Evolutionary conservation across 2,888 invertebrate genomes (phyloP), one percentile per base, ranked within the genome.

Genomic region (Drosophila macrothrix): DNA sequence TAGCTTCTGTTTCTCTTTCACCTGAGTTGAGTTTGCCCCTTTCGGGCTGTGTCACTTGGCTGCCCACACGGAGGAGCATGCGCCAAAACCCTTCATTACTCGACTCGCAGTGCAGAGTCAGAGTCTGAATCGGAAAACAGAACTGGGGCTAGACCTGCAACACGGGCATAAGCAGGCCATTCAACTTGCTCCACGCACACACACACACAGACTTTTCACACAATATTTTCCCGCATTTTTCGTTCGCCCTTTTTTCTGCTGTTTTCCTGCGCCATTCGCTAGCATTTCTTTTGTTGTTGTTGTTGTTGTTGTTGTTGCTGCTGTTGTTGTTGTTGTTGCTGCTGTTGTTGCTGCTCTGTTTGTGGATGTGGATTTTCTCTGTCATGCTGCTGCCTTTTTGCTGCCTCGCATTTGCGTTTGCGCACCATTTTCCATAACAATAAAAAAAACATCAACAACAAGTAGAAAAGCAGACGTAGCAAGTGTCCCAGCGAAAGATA

Each of bases 341-440:
- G 29, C 0, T 50, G 41, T 4, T 76, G 39, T 28, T 66, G 53
- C 46, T 54, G 37, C 53, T 60, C 46, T 71, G 50, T 55, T 41
- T 69, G 61, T 66, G 49, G 35, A 31, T 75, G 64, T 65, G 66
- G 60, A 78, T 80, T 80, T 81, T 76, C 78, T 77, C 60, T 62
- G 67, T 74, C 66, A 64, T 66, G 73, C 74, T 50, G 62, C 58
- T 74, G 69, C 61, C 62, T 81, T 83, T 84, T 84, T 83, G 75
- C 75, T 74, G 72, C 67, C 63, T 81, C 70, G 86, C 88, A 82
- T 88, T 88, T 86, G 88, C 88, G 90, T 88, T 84, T 88, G 90
- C 88, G 88, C 88, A 90, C 84, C 73, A 87, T 85, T 88, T 88
- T 88, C 87, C 88, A 88, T 67, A 83, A 85, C 84, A 86, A 76